These are phyloP conservation scores for Drosophila differens DNA, from an alignment of 2,888 invertebrate genomes.

Conservation along the genomic window DNA sequence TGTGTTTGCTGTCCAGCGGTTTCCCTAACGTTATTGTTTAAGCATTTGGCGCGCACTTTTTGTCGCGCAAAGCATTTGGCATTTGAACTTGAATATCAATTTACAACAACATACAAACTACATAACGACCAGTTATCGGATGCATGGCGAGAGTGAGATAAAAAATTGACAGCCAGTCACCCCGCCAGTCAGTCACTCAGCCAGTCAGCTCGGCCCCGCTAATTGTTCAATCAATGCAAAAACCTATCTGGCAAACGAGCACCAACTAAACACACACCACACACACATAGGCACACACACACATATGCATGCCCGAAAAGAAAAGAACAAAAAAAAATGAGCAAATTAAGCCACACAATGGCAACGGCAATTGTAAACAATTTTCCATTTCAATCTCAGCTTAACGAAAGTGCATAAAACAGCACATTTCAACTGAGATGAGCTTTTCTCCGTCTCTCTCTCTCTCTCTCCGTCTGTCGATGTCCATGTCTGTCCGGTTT, in stretches of 20 bases:
- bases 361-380: constrained; percentile 53
- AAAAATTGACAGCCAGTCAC: constrained; percentile 59
- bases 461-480: background rate
- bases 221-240: constrained; percentile 78
- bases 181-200: background rate
- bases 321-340: constrained; percentile 22
- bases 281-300: constrained; percentile 5
- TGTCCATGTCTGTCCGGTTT: constrained; percentile 23
- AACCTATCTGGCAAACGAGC: constrained; percentile 47
- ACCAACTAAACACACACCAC: constrained; percentile 3
- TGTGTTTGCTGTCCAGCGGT: constrained; percentile 17
- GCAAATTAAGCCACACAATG: constrained; percentile 61
- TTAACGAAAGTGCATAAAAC: constrained; percentile 58
- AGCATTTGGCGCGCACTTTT: constrained; percentile 73
- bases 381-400: constrained; percentile 39
- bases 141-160: constrained; percentile 42
- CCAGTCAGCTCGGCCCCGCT: constrained; percentile 42
- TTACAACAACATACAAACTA: constrained; percentile 67
- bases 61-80: constrained; percentile 77
- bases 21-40: constrained; percentile 33
- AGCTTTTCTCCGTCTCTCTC: constrained; percentile 4
- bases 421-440: constrained; percentile 49
- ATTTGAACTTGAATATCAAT: constrained; percentile 84
- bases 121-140: constrained; percentile 50
- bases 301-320: constrained; percentile 49